phyloP scores from a whole-genome alignment of 2,888 invertebrate genomes.

The Teinopalpus imperialis region DNA sequence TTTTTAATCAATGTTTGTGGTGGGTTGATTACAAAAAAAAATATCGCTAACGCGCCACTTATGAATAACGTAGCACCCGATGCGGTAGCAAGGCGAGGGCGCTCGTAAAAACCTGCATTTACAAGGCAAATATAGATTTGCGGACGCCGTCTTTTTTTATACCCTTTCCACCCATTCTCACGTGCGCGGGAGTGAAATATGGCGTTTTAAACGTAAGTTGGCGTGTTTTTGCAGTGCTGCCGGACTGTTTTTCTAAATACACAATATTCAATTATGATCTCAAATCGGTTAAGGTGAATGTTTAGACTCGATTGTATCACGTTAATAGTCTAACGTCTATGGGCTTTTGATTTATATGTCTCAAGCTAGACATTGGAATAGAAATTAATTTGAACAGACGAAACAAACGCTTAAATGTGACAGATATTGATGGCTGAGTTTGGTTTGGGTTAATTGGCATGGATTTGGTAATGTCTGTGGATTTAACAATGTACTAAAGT shows the following conservation, averaged over 20 bases:
- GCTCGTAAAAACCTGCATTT: constrained; percentile 70
- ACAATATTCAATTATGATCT: constrained; percentile 44
- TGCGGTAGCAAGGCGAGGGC: constrained; percentile 52
- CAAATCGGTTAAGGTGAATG: constrained; percentile 40
- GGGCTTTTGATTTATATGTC: constrained; percentile 27
- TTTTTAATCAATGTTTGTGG: too few relatives aligned
- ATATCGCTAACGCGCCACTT: constrained; percentile 35
- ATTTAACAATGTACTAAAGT: neutral
- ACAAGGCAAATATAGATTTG: constrained; percentile 76
- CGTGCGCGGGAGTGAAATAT: constrained; percentile 53
- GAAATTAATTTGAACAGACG: constrained; percentile 8
- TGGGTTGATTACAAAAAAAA: too few relatives aligned
- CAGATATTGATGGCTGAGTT: constrained; percentile 6
- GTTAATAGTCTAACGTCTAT: constrained; percentile 24
- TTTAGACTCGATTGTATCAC: constrained; percentile 40
- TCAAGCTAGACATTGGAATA: neutral
- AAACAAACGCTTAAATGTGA: constrained; percentile 6
- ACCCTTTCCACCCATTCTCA: constrained; percentile 53
- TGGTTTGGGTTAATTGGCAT: constrained; percentile 2
- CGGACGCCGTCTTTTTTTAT: constrained; percentile 50
- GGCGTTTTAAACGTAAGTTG: constrained; percentile 48
- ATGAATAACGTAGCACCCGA: constrained; percentile 27
- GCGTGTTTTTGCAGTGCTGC: constrained; percentile 34
- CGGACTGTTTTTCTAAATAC: constrained; percentile 35
- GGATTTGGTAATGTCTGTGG: neutral